Base-by-base conservation (phyloP, 1,140 invertebrate genomes). In the Chironomus tepperi region DNA sequence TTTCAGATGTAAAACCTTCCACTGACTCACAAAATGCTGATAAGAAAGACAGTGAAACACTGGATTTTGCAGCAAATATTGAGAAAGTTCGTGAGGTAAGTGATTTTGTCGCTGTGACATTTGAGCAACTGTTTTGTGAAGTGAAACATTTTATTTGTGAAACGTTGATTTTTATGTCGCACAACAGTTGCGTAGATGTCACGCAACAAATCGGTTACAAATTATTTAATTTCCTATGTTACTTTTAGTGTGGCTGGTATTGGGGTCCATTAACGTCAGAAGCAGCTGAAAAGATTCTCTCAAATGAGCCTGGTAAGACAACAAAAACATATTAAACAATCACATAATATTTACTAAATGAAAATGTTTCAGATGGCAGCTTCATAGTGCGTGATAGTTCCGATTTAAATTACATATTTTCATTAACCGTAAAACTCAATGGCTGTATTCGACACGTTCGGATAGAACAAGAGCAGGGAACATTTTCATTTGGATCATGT, bases 341-440 rank as follows among this genome's bases (percentile, higher is more conserved):
- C 24, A 34, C 24, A 34, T 34, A 34, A n/a, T n/a, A n/a, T n/a
- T n/a, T n/a, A 34, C 24, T 34, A 34, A 47, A 3, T 47, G 8
- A 47, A 47, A 47, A 47, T 57, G 12, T 57, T 57, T 15, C 15
- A 57, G 47, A 98, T 83, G 97, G 93, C 9, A 94, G 92, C 10
- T 98, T 98, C 80, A 95, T 98, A 75, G 95, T 98, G n/a, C 87
- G 96, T 76, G 97, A 98, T 82, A 97, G 94, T 79, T 97, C 95
- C 77, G 96, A 98, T 83, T 93, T 97, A 84, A 93, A 96, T 84
- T 98, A 98, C 84, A 97, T 99, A 79, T 97, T 98, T 83, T 97
- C 95, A 74, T 85, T 99, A 73, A 97, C 95, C 47, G 98, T 98
- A 84, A 97, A 96, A 84, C 86, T 97, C 75, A 95, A 97, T 84